Conservation (phyloP, 2,113 vertebrate genomes). For the Myanophis thanlyinensis region DNA sequence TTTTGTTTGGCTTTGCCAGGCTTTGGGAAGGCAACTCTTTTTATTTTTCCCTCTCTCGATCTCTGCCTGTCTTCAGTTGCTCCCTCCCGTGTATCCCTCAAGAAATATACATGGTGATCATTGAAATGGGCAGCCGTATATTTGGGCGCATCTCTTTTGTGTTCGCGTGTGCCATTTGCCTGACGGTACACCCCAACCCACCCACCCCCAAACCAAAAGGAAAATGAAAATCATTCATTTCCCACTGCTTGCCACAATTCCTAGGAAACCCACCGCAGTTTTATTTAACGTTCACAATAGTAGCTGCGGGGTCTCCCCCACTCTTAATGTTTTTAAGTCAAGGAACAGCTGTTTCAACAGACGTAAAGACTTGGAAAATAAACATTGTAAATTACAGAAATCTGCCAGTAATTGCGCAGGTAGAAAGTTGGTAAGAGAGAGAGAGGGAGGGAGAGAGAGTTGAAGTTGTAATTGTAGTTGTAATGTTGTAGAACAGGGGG, state of each 20-base stretch:
- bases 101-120: slow-evolving; percentile 21
- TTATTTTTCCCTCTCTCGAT: background rate
- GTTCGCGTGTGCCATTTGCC: slow-evolving; percentile 15
- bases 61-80: background rate
- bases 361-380: slow-evolving; percentile 5
- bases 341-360: slow-evolving; percentile 41
- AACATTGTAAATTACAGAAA: background rate
- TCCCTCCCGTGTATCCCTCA: slow-evolving; percentile 6
- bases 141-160: background rate
- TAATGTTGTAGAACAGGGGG: background rate
- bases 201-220: too few relatives aligned
- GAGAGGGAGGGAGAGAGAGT: background rate
- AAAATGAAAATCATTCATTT: slow-evolving; percentile 46
- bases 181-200: slow-evolving; percentile 36
- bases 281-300: slow-evolving; percentile 52
- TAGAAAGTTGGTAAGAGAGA: background rate
- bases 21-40: accelerated
- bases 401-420: slow-evolving; percentile 4
- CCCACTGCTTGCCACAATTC: slow-evolving; percentile 39
- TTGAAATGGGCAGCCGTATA: slow-evolving; percentile 25
- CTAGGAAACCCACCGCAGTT: slow-evolving; percentile 37
- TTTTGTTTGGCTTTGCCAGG: background rate
- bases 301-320: background rate
- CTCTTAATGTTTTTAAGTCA: slow-evolving; percentile 24
- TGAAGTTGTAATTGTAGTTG: too few relatives aligned